Evolutionary conservation across 2,797 vertebrate genomes (phyloP), one percentile per base, ranked within the genome.

Genomic region (Lacerta agilis): DNA sequence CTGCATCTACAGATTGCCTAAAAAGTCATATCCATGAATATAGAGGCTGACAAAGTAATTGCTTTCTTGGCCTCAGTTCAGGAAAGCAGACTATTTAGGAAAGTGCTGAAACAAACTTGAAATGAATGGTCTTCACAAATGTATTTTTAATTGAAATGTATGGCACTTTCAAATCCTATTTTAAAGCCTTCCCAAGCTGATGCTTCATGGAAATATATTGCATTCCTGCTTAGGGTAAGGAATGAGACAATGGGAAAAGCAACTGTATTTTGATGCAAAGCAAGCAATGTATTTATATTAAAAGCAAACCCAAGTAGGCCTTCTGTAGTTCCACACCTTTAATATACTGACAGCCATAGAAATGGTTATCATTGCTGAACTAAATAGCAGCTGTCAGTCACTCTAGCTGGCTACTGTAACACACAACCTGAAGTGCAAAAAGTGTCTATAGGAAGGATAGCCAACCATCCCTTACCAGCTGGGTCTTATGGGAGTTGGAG

Each of bases 1-100:
- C 92, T 92, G 86, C 80, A 93, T 92, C 91, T 94, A 90, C 95
- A 96, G 94, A 95, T 94, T 95, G 93, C 92, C 92, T 95, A 94
- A 94, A 93, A 94, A 95, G 93, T 94, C 93, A 92, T 87, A 91
- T 92, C 91, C 90, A 80, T 93, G 94, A 96, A 93, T 91, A 94
- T 0, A 86, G 89, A 93, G 85, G 79, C 87, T 94, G 93, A 92
- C 73, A 89, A 82, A 80, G 84, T 92, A 94, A 93, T 80, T 81
- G 90, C 38, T 0, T 88, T 91, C 91, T 87, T 90, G 92, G 91
- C 87, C 94, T 94, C 87, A 91, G 88, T 79, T 90, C 69, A 49
- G 92, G 82, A 90, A 91, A 92, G 33, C 76, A 78, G 58, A 41
- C 33, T 81, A 90, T 85, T 90, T 84, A 84, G 71, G 82, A 77